Evolutionary conservation across 1,140 invertebrate genomes (phyloP).

Genomic region (Drosophila pallidifrons): DNA sequence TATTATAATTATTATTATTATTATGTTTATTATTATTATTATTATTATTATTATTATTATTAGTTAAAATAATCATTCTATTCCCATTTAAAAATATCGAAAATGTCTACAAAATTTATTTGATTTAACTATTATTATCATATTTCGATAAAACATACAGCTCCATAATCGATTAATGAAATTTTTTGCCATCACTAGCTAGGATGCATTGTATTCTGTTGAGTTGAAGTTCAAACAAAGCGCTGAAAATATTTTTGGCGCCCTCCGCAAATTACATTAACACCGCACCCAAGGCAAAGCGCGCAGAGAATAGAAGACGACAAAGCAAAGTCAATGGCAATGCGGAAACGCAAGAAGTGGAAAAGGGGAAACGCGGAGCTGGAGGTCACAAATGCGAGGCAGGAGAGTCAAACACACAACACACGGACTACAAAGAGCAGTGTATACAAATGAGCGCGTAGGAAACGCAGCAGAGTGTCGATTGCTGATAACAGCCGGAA

Average conservation of each 20-base stretch:
- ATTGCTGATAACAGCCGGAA: conserved; percentile 82
- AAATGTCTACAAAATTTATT: no score
- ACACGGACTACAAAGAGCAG: conserved; percentile 5
- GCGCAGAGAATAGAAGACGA: conserved; percentile 24
- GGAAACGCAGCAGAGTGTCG: conserved; percentile 72
- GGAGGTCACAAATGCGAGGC: background rate
- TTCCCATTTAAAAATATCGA: no score
- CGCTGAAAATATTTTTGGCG: conserved; percentile 64
- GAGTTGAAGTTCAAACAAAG: conserved; percentile 73
- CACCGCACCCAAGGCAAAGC: conserved; percentile 65
- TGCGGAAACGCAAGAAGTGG: conserved; percentile 14
- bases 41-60: no score
- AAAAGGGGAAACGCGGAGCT: background rate
- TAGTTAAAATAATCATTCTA: no score
- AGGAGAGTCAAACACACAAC: conserved; percentile 14
- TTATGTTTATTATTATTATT: no score
- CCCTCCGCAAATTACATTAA: conserved; percentile 73
- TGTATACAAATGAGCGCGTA: conserved; percentile 51
- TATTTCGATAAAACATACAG: no score
- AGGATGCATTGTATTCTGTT: background rate
- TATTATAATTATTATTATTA: no score
- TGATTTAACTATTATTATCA: no score
- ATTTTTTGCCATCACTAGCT: no score
- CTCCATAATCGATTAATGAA: no score
- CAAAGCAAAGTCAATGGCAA: conserved; percentile 23